Evolutionary conservation across 1,140 invertebrate species (phyloP).

Genomic region (Gryllus bimaculatus): DNA sequence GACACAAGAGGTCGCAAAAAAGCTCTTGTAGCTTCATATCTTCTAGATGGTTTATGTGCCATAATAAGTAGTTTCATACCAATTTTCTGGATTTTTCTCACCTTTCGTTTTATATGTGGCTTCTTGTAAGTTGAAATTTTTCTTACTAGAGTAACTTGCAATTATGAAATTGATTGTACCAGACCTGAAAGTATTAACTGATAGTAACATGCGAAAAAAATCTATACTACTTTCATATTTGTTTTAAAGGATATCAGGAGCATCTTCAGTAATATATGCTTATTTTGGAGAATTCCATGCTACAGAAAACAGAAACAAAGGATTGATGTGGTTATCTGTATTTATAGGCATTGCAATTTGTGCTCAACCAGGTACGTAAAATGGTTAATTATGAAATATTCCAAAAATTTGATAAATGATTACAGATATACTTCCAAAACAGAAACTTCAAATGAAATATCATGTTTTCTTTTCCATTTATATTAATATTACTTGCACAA

Average conservation of each 20-base stretch:
- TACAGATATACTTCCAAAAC: too few species aligned
- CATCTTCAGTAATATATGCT: not conserved
- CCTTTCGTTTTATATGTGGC: constrained; percentile 70
- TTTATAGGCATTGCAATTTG: not conserved
- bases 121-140: constrained; percentile 58
- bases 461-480: too few species aligned
- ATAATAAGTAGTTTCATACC: constrained; percentile 68
- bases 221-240: not conserved
- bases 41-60: constrained; percentile 66
- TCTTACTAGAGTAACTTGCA: not conserved
- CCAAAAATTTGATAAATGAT: too few species aligned
- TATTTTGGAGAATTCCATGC: not conserved
- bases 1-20: constrained; percentile 69
- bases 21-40: constrained; percentile 64
- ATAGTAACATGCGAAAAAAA: not conserved
- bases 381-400: not conserved
- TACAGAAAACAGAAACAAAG: not conserved
- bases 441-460: too few species aligned
- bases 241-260: not conserved
- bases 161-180: too few species aligned
- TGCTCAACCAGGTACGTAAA: not conserved
- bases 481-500: too few species aligned
- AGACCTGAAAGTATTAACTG: too few species aligned
- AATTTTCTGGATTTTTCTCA: constrained; percentile 61
- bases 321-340: not conserved